Evolutionary conservation across 2,113 vertebrate species (phyloP), one percentile per base, ranked within the genome.

Genomic region (Aleadryas rufinucha): DNA sequence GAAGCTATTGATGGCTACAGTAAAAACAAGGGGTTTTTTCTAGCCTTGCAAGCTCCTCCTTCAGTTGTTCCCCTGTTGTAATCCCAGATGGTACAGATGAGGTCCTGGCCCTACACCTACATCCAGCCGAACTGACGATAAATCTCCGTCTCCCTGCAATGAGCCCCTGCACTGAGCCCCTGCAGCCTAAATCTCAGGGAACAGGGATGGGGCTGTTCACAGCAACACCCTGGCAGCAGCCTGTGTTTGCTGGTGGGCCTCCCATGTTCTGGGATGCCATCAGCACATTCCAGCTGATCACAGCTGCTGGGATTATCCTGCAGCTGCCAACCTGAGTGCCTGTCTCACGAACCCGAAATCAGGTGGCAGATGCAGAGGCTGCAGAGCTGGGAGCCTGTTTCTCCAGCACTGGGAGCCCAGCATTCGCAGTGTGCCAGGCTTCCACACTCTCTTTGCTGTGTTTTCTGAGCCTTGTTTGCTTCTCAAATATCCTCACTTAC

Each of bases 371-470:
- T 3, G 39, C 70, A 60, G 66, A 41, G 26, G 79, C 4, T 59
- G 57, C 79, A 71, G 15, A 56, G 61, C 57, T 77, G 81, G 41
- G 35, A 87, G 68, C 19, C 31, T 41, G 16, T 10, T 49, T 9
- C 61, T 30, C 20, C 52, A 45, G 1, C 2, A 6, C 41, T 35
- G 17, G 19, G 21, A 80, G 60, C 50, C 52, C 61, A 68, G 47
- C 44, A 20, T 20, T 56, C 7, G 2, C 47, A 37, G 5, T 0
- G 33, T 11, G 16, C 47, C 64, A 49, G 21, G 28, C 41, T 27
- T 49, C 30, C 65, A 60, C 37, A 9, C 7, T 2, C 30, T 16
- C 41, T 41, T 35, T 71, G 56, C n/a, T 81, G 42, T 0, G 0
- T 37, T 69, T 42, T 39, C 37, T 23, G 45, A 75, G n/a, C 21